phyloP scores from a whole-genome alignment of 2,888 invertebrate genomes.

The Acleris sparsana region DNA sequence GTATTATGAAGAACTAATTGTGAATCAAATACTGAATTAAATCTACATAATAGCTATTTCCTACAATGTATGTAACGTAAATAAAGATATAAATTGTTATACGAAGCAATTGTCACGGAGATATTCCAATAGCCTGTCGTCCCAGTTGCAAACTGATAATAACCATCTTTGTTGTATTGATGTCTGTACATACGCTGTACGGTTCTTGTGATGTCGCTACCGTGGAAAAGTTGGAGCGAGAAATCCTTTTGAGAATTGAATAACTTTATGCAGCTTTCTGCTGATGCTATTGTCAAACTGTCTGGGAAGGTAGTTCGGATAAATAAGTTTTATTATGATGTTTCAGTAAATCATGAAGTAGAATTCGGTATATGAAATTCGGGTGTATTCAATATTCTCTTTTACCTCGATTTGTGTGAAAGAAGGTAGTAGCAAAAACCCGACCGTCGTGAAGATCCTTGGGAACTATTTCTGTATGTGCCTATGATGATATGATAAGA shows the following conservation, averaged over 20 bases:
- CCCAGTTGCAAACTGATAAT: neutral
- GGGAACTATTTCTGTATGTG: no score
- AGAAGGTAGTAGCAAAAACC: no score
- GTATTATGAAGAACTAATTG: no score
- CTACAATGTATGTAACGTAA: no score
- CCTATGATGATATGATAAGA: no score
- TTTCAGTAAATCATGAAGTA: neutral
- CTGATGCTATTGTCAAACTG: conserved; percentile 13
- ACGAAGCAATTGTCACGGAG: neutral
- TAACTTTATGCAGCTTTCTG: conserved; percentile 27
- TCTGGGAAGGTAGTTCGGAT: conserved; percentile 9
- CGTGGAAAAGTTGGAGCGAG: conserved; percentile 23
- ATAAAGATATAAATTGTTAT: neutral
- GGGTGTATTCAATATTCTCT: no score
- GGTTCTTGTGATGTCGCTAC: neutral
- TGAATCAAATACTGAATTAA: no score
- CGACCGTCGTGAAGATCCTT: no score
- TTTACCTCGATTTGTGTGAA: no score
- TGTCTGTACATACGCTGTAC: neutral
- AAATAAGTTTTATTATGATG: neutral
- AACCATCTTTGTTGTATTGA: neutral
- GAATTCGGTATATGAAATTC: neutral
- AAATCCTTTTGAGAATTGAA: conserved; percentile 21
- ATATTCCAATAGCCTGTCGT: neutral
- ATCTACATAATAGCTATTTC: no score